Conservation (phyloP, 2,888 invertebrate species). For the Drosophila colorata region DNA sequence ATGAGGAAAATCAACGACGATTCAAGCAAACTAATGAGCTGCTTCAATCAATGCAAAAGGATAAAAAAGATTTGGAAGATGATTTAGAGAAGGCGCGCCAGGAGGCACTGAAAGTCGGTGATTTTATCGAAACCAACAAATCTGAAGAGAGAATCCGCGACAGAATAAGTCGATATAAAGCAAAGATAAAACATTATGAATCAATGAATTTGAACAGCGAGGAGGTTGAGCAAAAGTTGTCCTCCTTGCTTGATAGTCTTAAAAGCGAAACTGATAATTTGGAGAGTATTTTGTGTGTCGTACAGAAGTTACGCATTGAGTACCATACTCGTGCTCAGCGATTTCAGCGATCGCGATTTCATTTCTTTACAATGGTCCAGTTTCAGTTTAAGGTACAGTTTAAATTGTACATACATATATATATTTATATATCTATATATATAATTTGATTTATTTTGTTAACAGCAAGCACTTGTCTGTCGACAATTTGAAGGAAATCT, state of each 20-base stretch:
- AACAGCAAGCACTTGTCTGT: conserved; percentile 76
- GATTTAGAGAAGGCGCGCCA: conserved; percentile 42
- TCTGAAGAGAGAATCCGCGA: conserved; percentile 84
- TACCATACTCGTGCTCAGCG: conserved; percentile 52
- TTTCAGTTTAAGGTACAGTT: conserved; percentile 82
- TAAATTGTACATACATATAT: no score
- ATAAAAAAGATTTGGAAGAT: conserved; percentile 25
- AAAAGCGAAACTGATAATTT: conserved; percentile 7
- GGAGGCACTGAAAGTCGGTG: conserved; percentile 76
- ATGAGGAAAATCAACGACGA: conserved; percentile 45
- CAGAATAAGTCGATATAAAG: conserved; percentile 79
- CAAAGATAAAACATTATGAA: conserved; percentile 76
- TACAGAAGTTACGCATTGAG: conserved; percentile 45
- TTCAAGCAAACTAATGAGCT: conserved; percentile 50
- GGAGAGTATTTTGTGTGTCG: conserved; percentile 16
- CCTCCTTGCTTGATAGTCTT: conserved; percentile 7
- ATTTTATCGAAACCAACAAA: conserved; percentile 81
- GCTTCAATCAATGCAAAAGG: conserved; percentile 20
- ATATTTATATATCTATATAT: neutral
- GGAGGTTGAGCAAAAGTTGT: conserved; percentile 55
- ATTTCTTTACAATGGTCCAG: conserved; percentile 69
- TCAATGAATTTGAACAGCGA: conserved; percentile 70
- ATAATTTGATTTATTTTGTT: neutral
- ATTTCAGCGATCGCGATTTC: conserved; percentile 53
- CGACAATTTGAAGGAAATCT: conserved; percentile 80